phyloP scores from a whole-genome alignment of 2,113 vertebrate species.

The Hyperoodon ampullatus region DNA sequence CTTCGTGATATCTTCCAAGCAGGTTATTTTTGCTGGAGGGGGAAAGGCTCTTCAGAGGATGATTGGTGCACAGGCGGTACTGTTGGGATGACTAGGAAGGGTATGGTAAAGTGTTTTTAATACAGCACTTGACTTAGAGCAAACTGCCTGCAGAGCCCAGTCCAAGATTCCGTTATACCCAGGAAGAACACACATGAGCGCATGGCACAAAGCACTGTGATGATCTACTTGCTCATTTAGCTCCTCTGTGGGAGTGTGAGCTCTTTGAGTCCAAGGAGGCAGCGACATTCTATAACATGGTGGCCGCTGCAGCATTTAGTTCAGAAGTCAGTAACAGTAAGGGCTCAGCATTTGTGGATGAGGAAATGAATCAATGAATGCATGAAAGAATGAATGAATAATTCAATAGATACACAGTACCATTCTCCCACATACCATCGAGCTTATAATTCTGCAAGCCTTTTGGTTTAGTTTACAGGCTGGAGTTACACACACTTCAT shows the following conservation, averaged over 20 bases:
- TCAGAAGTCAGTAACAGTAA: not conserved
- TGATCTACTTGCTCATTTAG: not conserved
- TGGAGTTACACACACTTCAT: not conserved
- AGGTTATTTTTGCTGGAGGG: constrained; percentile 39
- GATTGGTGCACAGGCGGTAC: not conserved
- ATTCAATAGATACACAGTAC: not conserved
- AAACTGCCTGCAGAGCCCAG: not conserved
- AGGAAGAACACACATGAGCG: not conserved
- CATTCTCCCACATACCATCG: not conserved
- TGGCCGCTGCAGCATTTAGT: not conserved
- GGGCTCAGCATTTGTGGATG: not conserved
- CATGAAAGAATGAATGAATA: not conserved
- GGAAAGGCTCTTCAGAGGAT: constrained; percentile 40
- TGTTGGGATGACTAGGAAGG: not conserved
- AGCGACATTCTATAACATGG: not conserved
- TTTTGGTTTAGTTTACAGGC: not conserved
- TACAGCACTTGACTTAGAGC: not conserved
- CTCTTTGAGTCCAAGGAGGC: not conserved
- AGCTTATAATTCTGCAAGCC: not conserved
- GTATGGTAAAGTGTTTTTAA: not conserved
- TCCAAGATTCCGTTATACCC: not conserved
- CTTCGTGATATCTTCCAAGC: not conserved
- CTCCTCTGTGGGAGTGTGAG: not conserved
- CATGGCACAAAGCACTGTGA: not conserved
- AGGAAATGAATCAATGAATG: not conserved